Conservation (phyloP, 2,113 vertebrate genomes). For the Hippolais icterina region DNA sequence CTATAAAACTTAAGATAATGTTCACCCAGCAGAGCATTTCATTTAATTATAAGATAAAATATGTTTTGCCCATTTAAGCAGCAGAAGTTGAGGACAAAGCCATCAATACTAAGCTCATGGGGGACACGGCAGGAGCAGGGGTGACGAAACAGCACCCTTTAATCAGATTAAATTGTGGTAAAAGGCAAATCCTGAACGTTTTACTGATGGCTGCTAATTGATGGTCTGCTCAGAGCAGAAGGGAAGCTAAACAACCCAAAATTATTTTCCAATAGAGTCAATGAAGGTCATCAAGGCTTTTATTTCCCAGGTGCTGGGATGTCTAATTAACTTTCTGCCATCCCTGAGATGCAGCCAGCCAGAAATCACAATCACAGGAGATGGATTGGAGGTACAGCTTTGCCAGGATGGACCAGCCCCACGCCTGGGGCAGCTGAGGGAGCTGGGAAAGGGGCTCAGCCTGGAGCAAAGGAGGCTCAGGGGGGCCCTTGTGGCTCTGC, state of each 20-base stretch:
- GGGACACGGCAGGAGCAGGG: neutral
- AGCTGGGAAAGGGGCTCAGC: neutral
- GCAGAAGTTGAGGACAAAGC: neutral
- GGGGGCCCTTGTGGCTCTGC: neutral
- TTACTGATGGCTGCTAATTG: neutral
- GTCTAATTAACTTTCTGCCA: conserved; percentile 43
- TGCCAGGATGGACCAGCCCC: neutral
- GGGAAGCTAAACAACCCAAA: conserved; percentile 1
- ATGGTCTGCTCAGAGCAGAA: conserved; percentile 13
- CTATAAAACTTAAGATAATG: conserved; percentile 27
- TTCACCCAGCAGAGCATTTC: conserved; percentile 31
- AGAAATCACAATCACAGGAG: neutral
- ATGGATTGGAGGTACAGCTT: neutral
- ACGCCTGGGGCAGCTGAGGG: neutral
- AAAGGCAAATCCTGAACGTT: neutral
- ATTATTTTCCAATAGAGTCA: conserved; percentile 48
- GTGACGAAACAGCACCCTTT: neutral
- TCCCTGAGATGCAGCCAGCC: neutral
- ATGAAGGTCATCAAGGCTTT: conserved; percentile 46
- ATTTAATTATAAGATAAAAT: conserved; percentile 47
- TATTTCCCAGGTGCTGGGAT: conserved; percentile 22
- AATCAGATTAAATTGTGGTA: neutral
- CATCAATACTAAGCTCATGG: neutral
- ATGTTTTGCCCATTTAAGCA: conserved; percentile 42
- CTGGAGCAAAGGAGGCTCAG: neutral